Conservation (phyloP, 2,797 vertebrate species). For the Myotis daubentonii region DNA sequence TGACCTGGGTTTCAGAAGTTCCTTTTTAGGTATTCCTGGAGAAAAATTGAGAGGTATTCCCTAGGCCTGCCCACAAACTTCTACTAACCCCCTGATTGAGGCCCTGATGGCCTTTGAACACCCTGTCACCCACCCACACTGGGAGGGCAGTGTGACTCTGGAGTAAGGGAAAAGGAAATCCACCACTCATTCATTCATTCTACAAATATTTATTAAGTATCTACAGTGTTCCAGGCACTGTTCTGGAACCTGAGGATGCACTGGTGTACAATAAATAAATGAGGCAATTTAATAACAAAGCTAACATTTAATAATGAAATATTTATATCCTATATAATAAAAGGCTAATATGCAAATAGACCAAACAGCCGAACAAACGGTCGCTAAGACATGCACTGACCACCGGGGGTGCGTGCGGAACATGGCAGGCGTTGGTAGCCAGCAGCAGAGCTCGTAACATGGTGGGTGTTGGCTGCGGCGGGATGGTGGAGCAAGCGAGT, state of each 20-base stretch:
- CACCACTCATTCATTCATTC: neutral
- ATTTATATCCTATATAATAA: neutral
- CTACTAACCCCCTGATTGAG: neutral
- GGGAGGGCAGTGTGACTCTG: neutral
- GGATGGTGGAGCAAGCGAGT: too few species aligned
- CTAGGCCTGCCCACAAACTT: neutral
- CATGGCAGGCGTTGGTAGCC: too few species aligned
- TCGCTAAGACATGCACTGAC: too few species aligned
- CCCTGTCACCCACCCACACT: neutral
- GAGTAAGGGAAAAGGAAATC: neutral
- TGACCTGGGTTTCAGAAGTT: neutral
- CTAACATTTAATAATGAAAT: neutral
- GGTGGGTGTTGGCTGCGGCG: too few species aligned
- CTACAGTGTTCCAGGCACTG: neutral
- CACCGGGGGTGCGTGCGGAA: too few species aligned
- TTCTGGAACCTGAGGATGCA: neutral
- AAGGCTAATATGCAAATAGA: too few species aligned
- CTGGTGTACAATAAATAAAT: conserved; percentile 14
- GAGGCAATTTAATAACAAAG: neutral
- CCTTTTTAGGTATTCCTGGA: neutral
- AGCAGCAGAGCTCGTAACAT: too few species aligned
- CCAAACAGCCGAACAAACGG: rapidly evolving
- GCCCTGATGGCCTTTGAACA: neutral
- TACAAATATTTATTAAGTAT: neutral
- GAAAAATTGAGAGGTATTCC: neutral